These are phyloP conservation scores for Oenanthe melanoleuca DNA, from an alignment of 2,113 vertebrate genomes.

Conservation along the genomic window DNA sequence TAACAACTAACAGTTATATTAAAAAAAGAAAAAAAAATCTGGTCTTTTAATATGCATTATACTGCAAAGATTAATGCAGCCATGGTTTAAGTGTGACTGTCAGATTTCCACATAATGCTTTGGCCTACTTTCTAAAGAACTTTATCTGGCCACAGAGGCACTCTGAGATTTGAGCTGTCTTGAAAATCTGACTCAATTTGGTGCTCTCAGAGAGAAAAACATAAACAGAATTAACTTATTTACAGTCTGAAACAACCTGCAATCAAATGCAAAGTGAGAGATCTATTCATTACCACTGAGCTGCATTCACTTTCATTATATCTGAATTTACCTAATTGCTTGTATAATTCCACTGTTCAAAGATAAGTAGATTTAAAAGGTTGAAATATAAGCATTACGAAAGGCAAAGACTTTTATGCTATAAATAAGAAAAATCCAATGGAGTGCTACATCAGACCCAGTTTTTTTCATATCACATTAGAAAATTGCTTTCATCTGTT, in stretches of 20 bases:
- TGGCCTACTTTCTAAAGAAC: constrained; percentile 34
- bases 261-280: neutral
- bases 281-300: neutral
- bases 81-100: neutral
- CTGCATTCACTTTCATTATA: neutral
- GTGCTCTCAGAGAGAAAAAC: neutral
- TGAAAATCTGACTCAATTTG: neutral
- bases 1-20: neutral
- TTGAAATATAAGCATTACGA: neutral
- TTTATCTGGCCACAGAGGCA: neutral
- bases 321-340: constrained; percentile 23
- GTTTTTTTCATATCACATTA: neutral
- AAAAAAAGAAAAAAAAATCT: neutral
- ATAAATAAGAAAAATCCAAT: constrained; percentile 16
- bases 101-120: constrained; percentile 16
- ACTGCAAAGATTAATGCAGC: neutral
- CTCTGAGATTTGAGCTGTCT: neutral
- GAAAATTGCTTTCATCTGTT: neutral
- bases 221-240: constrained; percentile 13
- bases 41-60: neutral
- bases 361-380: constrained; percentile 11
- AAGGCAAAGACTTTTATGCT: neutral
- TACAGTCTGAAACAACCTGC: neutral
- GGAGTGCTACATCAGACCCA: neutral
- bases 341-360: constrained; percentile 6